Evolutionary conservation across 37 sponge, comb jelly and placozoan genomes (phyloP), one percentile per base, ranked within the genome.

Genomic region (Aphrocallistes beatrix): DNA sequence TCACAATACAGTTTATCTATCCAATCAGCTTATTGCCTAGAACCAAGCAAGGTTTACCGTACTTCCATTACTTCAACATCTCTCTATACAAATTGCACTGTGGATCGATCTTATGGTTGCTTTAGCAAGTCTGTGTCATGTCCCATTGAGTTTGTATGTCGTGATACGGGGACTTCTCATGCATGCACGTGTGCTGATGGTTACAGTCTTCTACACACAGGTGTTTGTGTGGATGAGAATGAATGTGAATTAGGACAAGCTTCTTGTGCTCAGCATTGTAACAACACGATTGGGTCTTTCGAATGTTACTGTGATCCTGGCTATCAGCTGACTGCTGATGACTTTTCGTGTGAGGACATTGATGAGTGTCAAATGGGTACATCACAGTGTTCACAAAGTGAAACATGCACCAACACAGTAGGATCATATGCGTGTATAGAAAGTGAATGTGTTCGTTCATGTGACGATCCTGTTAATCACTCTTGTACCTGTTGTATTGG

Each of bases 151-250:
- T 60, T 19, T 13, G n/a, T 60, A 19, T 60, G 75, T 13, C 75
- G 75, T 13, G 75, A 60, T 28, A 60, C 75, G n/a, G 28, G 28
- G 17, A 60, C 75, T 60, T 19, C 28, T 19, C 3, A 21, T 13
- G 75, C 75, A 60, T 60, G 75, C 75, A 60, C 75, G 10, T 60
- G 75, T 13, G 75, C 10, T 25, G 75, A 60, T 60, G 75, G 75
- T 19, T 60, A 60, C n/a, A 13, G 10, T 6, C 21, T 60, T 8
- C 75, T 25, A 8, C 6, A 30, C n/a, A 60, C 75, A 21, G 75
- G 75, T 32, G 75, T 25, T 25, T 60, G 75, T 28, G n/a, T 1
- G 10, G 75, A 60, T 13, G 75, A 60, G 75, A 30, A 60, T 28
- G 75, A 60, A 13, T 60, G 75, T 13, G n/a, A 60, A 13, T 28